Evolutionary conservation across 2,797 vertebrate species (phyloP), one percentile per base, ranked within the genome.

Genomic region (Delichon dasypus): DNA sequence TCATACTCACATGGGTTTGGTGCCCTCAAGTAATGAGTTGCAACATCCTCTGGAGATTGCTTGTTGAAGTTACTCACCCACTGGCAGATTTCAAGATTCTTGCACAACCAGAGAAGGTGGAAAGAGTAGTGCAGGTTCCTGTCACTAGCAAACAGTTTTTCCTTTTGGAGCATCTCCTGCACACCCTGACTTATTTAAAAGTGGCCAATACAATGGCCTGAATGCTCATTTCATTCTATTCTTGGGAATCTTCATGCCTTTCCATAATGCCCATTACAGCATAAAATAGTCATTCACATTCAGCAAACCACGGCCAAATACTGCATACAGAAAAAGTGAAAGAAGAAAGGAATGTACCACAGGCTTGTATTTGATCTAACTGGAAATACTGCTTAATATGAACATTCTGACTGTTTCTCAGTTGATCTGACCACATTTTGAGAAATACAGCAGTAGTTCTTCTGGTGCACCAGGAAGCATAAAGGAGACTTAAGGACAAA

Each of bases 11-110:
- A 36, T 8, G 54, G 61, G 68, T 64, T 85, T 83, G 89, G 68
- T 85, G 82, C 82, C 89, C 70, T 89, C 26, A 61, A 88, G 79
- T 20, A 66, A 45, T 0, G 23, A 91, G 66, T 88, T 95, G 76
- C 95, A 96, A 94, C 82, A 93, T 72, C 58, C 76, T 73, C 70
- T 72, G 27, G 36, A 94, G 18, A 66, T 19, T n/a, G 26, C 48
- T 58, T 66, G 51, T 22, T 83, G 30, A 85, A 92, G 82, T 81
- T 88, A 61, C 55, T 90, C n/a, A 88, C 47, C 42, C 75, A 65
- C 61, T 54, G 38, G 36, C 62, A 72, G 62, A 84, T n/a, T 85
- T 83, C 53, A 40, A 74, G 38, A 61, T 70, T 75, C 79, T 72
- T 88, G 36, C 20, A 62, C 51, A 90, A 92, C 16, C 88, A 83